Evolutionary conservation across 1,140 invertebrate genomes (phyloP).

Genomic region (Daktulosphaira vitifoliae): DNA sequence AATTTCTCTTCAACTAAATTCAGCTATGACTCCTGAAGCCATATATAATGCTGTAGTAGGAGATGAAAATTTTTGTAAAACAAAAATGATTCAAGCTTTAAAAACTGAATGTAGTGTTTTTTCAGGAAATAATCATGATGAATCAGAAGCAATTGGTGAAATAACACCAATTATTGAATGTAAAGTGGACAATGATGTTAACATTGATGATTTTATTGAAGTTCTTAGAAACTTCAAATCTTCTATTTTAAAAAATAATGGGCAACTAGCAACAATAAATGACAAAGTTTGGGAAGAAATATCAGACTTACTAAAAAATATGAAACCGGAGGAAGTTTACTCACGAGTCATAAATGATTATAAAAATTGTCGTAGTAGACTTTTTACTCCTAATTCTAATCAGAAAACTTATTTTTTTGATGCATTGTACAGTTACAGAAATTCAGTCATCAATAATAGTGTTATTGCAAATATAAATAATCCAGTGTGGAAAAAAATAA

Average conservation of each 20-base stretch:
- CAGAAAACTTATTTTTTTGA: background rate
- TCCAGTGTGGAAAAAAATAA: slow-evolving; percentile 18
- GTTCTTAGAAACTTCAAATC: background rate
- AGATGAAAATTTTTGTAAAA: slow-evolving; percentile 8
- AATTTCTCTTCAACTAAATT: slow-evolving; percentile 16
- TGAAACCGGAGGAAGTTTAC: slow-evolving; percentile 5
- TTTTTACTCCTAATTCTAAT: background rate
- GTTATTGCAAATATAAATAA: slow-evolving; percentile 24
- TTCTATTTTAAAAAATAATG: slow-evolving; percentile 4
- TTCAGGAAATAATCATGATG: slow-evolving; percentile 10
- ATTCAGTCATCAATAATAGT: slow-evolving; percentile 2
- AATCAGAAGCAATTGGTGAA: slow-evolving; percentile 18
- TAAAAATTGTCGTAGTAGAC: slow-evolving; percentile 1
- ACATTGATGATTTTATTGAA: slow-evolving; percentile 1
- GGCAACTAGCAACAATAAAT: background rate
- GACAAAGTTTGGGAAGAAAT: slow-evolving; percentile 9
- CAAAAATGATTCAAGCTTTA: slow-evolving; percentile 27
- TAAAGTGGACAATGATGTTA: background rate
- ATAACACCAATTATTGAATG: slow-evolving; percentile 20
- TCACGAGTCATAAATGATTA: background rate
- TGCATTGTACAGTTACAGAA: background rate
- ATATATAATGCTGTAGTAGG: background rate
- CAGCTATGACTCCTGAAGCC: slow-evolving; percentile 1
- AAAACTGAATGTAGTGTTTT: slow-evolving; percentile 21
- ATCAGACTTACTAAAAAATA: background rate